Conservation (phyloP, 1,140 invertebrate species). For the Babylonia areolata region DNA sequence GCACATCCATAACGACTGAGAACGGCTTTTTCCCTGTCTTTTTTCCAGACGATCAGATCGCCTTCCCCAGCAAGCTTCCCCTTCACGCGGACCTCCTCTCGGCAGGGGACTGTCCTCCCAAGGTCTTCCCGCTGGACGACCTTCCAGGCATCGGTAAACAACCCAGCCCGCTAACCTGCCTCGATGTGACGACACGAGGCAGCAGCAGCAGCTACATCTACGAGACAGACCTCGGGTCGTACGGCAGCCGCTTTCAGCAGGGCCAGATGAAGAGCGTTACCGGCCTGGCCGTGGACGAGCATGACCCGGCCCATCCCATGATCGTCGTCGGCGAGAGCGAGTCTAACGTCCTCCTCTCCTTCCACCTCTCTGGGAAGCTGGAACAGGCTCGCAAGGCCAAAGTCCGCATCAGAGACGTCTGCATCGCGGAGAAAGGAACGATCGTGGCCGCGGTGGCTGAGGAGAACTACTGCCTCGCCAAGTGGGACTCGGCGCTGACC, state of each 20-base stretch:
- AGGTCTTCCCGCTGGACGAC: background rate
- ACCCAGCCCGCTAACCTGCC: too few relatives aligned
- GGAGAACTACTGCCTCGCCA: constrained; percentile 8
- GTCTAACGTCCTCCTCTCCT: background rate
- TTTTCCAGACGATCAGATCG: background rate
- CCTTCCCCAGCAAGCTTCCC: background rate
- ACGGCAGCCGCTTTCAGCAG: background rate
- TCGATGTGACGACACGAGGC: background rate
- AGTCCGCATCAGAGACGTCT: constrained; percentile 3
- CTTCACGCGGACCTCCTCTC: background rate
- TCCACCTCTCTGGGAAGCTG: background rate
- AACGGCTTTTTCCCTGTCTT: background rate
- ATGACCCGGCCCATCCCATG: background rate
- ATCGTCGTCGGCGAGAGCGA: background rate
- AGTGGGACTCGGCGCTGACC: constrained; percentile 12
- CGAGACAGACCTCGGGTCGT: background rate
- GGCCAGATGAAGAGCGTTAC: constrained; percentile 16
- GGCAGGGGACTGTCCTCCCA: background rate
- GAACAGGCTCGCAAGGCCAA: background rate
- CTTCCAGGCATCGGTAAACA: too few relatives aligned
- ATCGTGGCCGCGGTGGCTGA: constrained; percentile 17
- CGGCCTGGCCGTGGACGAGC: constrained; percentile 26
- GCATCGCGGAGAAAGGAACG: background rate
- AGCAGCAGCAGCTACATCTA: background rate
- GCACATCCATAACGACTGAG: too few relatives aligned